These are phyloP conservation scores for Tachysurus vachellii DNA, from an alignment of 2,113 vertebrate genomes.

Conservation along the genomic window DNA sequence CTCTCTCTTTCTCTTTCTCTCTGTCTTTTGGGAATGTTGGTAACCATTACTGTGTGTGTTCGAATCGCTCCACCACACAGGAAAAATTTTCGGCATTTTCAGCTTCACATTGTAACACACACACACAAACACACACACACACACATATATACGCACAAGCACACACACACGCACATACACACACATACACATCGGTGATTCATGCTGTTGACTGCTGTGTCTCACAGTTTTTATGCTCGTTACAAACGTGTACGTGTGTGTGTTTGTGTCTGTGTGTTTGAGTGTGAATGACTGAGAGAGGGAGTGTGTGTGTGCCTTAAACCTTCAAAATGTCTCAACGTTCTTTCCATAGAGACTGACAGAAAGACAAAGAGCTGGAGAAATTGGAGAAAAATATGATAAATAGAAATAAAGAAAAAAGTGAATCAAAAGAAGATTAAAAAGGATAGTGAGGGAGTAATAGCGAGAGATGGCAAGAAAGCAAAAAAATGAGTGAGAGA, in stretches of 20 bases:
- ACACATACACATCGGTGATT: neutral
- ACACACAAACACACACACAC: neutral
- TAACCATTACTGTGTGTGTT: neutral
- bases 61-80: neutral
- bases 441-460: neutral
- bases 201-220: neutral
- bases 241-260: neutral
- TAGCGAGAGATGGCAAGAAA: neutral
- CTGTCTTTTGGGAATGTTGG: neutral
- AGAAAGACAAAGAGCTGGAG: neutral
- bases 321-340: neutral
- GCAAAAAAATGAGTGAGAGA: neutral
- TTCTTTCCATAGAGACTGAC: neutral
- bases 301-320: neutral
- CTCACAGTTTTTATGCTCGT: neutral
- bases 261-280: neutral
- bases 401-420: neutral
- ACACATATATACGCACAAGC: neutral
- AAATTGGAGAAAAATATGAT: neutral
- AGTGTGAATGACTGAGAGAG: neutral
- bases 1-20: neutral
- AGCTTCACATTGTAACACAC: neutral
- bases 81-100: neutral
- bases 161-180: neutral
- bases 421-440: too few relatives aligned